These are phyloP conservation scores for Hydrozoanthus tunicans DNA, from an alignment of 64 coral and sea anemone species.

Conservation along the genomic window DNA sequence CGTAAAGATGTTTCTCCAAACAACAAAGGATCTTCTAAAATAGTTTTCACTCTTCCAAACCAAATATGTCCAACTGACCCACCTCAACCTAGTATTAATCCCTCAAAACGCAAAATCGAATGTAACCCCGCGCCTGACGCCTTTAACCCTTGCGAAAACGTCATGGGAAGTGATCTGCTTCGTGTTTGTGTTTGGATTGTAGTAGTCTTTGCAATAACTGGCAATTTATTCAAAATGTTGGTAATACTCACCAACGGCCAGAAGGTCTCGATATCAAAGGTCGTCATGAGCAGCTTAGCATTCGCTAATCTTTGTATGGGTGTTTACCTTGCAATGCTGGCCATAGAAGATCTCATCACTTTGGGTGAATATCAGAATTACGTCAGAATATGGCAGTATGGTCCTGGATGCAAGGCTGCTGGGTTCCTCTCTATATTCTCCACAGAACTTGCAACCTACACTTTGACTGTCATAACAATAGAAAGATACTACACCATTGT, in stretches of 20 bases:
- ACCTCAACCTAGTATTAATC: not conserved
- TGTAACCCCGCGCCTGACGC: slow-evolving; percentile 23
- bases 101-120: not conserved
- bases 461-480: slow-evolving; percentile 85
- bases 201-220: slow-evolving; percentile 65
- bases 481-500: slow-evolving; percentile 97
- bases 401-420: slow-evolving; percentile 63
- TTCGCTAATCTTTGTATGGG: slow-evolving; percentile 93
- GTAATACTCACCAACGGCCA: slow-evolving; percentile 73
- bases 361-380: slow-evolving; percentile 77
- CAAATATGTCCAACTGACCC: slow-evolving; percentile 5
- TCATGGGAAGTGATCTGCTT: slow-evolving; percentile 55
- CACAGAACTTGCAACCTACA: slow-evolving; percentile 84
- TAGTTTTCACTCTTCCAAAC: slow-evolving; percentile 30
- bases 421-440: slow-evolving; percentile 91
- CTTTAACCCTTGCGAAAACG: slow-evolving; percentile 87
- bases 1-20: not conserved
- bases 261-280: slow-evolving; percentile 66
- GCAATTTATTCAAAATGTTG: slow-evolving; percentile 75
- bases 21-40: not conserved
- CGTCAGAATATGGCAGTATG: slow-evolving; percentile 74
- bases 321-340: slow-evolving; percentile 77
- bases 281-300: slow-evolving; percentile 85
- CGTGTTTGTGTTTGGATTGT: slow-evolving; percentile 90
- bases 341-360: slow-evolving; percentile 51